A percentile compares a stretch with the other conserved stretches of the same genome.
Conservation (phyloP, 2,888 invertebrate species). For the Chalcosyrphus nemorum region DNA sequence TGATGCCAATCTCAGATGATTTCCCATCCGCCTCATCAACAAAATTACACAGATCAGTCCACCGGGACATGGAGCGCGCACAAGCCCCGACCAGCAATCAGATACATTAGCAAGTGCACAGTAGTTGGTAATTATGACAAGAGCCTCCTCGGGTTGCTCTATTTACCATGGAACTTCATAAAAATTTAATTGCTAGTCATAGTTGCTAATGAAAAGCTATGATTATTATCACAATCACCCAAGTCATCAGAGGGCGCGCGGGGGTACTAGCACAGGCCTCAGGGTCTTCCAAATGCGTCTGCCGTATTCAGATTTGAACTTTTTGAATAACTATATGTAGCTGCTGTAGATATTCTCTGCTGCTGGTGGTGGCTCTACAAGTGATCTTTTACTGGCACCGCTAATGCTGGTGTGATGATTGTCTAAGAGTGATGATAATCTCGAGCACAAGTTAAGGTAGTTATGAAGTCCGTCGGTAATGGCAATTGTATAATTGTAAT, state of each 20-base stretch:
- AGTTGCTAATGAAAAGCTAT: constrained; percentile 72
- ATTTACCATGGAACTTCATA: constrained; percentile 67
- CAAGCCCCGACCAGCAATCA: constrained; percentile 15
- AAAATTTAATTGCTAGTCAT: constrained; percentile 68
- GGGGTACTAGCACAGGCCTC: constrained; percentile 1
- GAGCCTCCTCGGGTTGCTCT: constrained; percentile 70
- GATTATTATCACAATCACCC: constrained; percentile 65
- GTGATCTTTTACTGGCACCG: background rate
- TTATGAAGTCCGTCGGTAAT: constrained; percentile 41
- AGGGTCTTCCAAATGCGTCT: constrained; percentile 30
- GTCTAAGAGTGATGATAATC: constrained; percentile 70
- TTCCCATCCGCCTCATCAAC: constrained; percentile 67
- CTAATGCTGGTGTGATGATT: constrained; percentile 62
- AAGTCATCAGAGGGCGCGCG: constrained; percentile 1
- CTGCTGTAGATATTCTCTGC: background rate
- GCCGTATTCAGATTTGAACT: constrained; percentile 46
- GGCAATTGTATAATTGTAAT: constrained; percentile 64
- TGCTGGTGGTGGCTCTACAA: constrained; percentile 5
- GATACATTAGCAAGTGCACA: constrained; percentile 69
- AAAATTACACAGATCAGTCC: constrained; percentile 69
- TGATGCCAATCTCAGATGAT: constrained; percentile 63
- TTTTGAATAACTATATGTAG: constrained; percentile 50
- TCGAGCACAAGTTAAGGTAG: constrained; percentile 65
- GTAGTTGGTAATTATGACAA: constrained; percentile 73
- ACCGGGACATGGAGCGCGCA: constrained; percentile 27